Evolutionary conservation across 2,888 invertebrate genomes (phyloP).

Genomic region (Eupithecia abbreviata): DNA sequence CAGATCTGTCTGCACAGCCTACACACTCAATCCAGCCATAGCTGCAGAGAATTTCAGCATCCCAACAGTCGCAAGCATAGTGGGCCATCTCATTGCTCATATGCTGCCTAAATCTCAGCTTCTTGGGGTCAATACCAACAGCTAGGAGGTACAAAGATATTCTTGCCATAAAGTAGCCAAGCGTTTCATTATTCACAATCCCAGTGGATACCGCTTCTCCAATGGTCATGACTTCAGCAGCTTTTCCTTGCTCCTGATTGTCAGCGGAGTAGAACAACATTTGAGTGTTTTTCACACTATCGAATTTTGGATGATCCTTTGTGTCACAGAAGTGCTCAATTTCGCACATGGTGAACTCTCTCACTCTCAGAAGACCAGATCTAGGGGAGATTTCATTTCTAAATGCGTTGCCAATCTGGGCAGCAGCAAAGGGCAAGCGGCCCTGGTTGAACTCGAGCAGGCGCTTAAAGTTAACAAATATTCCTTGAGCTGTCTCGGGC

Average conservation of each 20-base stretch:
- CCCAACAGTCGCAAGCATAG: conserved; percentile 99
- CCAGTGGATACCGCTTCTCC: conserved; percentile 94
- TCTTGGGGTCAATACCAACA: conserved; percentile 93
- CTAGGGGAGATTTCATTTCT: conserved; percentile 99
- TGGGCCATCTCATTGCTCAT: conserved; percentile 99
- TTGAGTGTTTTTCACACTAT: conserved; percentile 87
- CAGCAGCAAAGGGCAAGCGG: conserved; percentile 97
- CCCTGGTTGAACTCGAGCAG: conserved; percentile 99
- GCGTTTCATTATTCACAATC: conserved; percentile 97
- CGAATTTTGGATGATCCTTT: conserved; percentile 96
- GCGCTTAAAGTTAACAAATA: conserved; percentile 99
- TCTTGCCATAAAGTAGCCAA: conserved; percentile 98
- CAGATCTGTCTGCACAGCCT: conserved; percentile 99
- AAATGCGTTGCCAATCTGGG: conserved; percentile 99
- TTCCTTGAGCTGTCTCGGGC: conserved; percentile 99
- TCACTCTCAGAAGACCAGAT: conserved; percentile 96
- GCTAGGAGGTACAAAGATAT: conserved; percentile 94
- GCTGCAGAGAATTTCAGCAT: conserved; percentile 98
- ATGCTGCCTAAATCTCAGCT: conserved; percentile 97
- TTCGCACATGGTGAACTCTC: conserved; percentile 99
- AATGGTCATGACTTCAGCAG: conserved; percentile 90
- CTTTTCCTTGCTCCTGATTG: conserved; percentile 98
- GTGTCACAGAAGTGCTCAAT: conserved; percentile 99
- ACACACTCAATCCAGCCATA: conserved; percentile 99
- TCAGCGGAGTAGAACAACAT: conserved; percentile 96